Percentiles rank a stretch among this genome's conserved stretches.
phyloP scores from a whole-genome alignment of 2,113 vertebrate species.

The Peromyscus polionotus region DNA sequence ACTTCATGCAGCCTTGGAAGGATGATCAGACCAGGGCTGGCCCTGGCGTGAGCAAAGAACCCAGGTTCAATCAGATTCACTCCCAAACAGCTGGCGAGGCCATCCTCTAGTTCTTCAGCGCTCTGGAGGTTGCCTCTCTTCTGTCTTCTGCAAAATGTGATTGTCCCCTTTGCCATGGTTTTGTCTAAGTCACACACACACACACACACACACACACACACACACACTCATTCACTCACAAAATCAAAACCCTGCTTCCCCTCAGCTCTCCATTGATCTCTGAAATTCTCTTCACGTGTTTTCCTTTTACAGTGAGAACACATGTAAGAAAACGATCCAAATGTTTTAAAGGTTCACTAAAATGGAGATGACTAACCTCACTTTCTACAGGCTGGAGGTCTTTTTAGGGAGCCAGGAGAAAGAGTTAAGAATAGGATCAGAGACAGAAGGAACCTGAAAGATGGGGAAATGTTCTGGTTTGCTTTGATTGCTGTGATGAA shows the following conservation, averaged over 20 bases:
- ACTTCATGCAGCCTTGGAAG: neutral
- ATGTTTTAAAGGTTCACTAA: constrained; percentile 35
- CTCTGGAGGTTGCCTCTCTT: neutral
- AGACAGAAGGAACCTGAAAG: neutral
- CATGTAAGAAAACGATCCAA: neutral
- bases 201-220: too few relatives aligned
- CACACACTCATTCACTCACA: neutral
- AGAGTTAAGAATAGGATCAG: neutral
- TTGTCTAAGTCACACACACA: neutral
- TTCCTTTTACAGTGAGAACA: constrained; percentile 33
- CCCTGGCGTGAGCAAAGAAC: constrained; percentile 8
- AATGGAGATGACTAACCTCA: neutral
- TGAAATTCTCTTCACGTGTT: constrained; percentile 44
- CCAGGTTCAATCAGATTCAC: neutral
- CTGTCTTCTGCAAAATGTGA: neutral
- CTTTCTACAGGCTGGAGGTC: neutral
- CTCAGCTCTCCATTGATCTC: neutral
- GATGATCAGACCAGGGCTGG: neutral
- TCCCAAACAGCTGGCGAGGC: neutral
- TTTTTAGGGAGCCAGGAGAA: neutral
- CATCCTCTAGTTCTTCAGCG: neutral
- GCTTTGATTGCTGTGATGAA: neutral
- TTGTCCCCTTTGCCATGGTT: constrained; percentile 40
- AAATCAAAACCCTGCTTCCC: neutral
- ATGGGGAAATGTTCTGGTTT: neutral